phyloP scores from a whole-genome alignment of 2,113 vertebrate species.

The Entomyzon cyanotis region DNA sequence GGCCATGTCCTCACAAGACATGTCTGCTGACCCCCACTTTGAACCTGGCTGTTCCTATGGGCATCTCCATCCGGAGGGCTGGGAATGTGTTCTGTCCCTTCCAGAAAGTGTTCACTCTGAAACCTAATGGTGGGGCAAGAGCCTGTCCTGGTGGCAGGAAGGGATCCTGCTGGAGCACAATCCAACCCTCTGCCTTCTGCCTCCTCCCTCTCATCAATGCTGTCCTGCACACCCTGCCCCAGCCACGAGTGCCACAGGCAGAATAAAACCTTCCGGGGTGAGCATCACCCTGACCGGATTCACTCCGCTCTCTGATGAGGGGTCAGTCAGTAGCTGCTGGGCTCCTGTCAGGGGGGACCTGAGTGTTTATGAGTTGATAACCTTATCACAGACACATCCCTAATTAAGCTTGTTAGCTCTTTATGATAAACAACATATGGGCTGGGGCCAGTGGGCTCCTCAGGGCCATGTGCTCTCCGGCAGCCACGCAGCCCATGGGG shows the following conservation, averaged over 20 bases:
- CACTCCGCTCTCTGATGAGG: rapidly evolving
- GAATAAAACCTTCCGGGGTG: not conserved
- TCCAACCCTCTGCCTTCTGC: not conserved
- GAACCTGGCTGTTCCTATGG: rapidly evolving
- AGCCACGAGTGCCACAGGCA: rapidly evolving
- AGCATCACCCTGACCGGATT: rapidly evolving
- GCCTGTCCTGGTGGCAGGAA: not conserved
- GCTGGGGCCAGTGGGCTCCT: not conserved
- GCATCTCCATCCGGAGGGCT: not conserved
- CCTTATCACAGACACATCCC: conserved; percentile 1
- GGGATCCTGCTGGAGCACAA: not conserved
- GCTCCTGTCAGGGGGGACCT: not conserved
- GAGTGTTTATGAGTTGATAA: not conserved
- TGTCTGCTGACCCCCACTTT: not conserved
- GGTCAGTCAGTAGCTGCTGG: not conserved
- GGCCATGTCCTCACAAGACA: not conserved
- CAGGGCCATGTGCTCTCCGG: not conserved
- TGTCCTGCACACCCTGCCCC: too few relatives aligned
- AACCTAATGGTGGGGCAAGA: not conserved
- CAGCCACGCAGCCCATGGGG: not conserved
- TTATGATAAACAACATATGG: conserved; percentile 53
- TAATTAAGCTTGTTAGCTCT: conserved; percentile 48
- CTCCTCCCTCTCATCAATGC: not conserved
- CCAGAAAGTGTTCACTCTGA: not conserved
- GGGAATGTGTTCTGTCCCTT: not conserved